Evolutionary conservation across 1,140 invertebrate species (phyloP).

Genomic region (Drosophila nikananu): DNA sequence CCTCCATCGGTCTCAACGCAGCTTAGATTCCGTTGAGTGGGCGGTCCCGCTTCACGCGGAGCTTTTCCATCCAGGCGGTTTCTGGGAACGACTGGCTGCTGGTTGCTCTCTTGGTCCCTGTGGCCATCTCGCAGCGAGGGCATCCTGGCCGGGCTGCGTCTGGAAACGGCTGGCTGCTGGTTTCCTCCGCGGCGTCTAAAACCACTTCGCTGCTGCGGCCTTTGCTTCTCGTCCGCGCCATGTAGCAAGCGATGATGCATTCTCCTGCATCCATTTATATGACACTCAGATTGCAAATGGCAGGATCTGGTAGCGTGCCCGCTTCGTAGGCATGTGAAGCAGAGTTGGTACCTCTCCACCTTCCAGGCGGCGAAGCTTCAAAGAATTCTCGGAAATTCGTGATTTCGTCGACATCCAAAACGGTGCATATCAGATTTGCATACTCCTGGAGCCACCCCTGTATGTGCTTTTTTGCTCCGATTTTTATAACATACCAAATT

Average conservation of each 20-base stretch:
- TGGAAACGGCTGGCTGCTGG: too few species aligned
- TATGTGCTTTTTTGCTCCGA: too few species aligned
- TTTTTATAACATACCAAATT: too few species aligned
- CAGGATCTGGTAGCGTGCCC: neutral
- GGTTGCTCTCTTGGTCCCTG: neutral
- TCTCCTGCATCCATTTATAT: neutral
- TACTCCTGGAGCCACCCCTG: slow-evolving; percentile 1
- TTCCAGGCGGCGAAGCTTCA: neutral
- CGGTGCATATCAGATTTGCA: neutral
- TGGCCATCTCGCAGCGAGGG: too few species aligned
- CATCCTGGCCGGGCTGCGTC: too few species aligned
- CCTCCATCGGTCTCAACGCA: too few species aligned
- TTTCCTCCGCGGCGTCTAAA: too few species aligned
- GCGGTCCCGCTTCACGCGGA: too few species aligned
- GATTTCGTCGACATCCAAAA: neutral
- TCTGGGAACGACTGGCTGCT: neutral
- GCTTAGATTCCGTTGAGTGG: too few species aligned
- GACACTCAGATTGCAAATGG: neutral
- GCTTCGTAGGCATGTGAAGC: neutral
- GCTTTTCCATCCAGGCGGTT: neutral
- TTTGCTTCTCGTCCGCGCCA: too few species aligned
- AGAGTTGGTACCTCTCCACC: neutral
- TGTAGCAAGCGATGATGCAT: too few species aligned
- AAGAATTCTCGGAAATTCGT: neutral
- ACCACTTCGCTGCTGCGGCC: too few species aligned